Evolutionary conservation across 2,113 vertebrate genomes (phyloP).

Genomic region (Chloebia gouldiae): DNA sequence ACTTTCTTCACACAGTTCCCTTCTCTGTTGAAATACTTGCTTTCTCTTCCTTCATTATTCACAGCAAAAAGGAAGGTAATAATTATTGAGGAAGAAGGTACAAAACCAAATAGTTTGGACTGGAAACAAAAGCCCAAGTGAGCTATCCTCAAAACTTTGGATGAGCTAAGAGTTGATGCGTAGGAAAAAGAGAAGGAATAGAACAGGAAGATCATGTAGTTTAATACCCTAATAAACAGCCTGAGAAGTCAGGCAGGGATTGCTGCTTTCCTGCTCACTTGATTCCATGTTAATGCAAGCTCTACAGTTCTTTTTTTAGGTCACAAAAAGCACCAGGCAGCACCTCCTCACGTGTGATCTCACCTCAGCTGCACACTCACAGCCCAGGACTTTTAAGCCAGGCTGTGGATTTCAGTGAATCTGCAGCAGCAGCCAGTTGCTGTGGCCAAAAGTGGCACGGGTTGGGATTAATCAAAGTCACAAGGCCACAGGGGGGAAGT

Average conservation of each 20-base stretch:
- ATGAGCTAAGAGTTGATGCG: not conserved
- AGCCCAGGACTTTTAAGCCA: not conserved
- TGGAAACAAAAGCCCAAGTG: not conserved
- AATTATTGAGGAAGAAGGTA: not conserved
- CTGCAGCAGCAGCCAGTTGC: not conserved
- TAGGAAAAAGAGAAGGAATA: not conserved
- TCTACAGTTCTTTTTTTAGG: not conserved
- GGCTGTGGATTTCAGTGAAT: not conserved
- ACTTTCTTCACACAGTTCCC: not conserved
- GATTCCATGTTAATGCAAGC: not conserved
- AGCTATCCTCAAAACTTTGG: not conserved
- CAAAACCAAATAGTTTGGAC: not conserved
- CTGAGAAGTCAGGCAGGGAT: not conserved
- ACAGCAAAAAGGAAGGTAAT: not conserved
- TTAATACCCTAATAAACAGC: not conserved
- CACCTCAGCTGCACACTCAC: accelerated
- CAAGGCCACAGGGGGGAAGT: not conserved
- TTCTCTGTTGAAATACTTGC: not conserved
- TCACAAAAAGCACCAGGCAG: not conserved
- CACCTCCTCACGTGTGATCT: not conserved
- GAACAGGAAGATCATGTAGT: accelerated
- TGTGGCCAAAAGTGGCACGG: not conserved
- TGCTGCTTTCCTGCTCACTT: accelerated
- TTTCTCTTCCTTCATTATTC: conserved; percentile 12
- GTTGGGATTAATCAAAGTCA: conserved; percentile 11